A percentile compares a stretch with the other conserved stretches of the same genome.
phyloP scores from a whole-genome alignment of 64 coral and sea anemone genomes.

The Dendrophyllia cribrosa region DNA sequence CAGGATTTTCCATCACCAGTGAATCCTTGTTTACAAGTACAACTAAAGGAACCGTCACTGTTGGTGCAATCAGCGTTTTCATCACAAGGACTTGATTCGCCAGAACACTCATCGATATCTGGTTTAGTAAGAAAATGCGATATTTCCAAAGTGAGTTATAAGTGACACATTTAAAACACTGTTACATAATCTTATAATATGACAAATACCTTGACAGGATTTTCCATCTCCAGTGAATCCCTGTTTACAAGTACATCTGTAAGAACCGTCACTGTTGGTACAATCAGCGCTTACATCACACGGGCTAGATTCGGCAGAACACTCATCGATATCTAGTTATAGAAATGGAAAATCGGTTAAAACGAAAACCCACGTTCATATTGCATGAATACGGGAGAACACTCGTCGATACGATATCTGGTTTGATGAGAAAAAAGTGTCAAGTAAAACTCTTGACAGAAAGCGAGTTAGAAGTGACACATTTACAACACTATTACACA shows the following conservation, averaged over 20 bases:
- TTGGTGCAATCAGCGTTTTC: constrained; percentile 57
- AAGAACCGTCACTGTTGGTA: background rate
- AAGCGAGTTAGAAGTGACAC: too few relatives aligned
- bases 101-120: constrained; percentile 73
- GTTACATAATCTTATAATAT: too few relatives aligned
- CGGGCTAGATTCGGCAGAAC: background rate
- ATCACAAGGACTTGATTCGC: constrained; percentile 17
- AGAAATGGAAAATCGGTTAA: background rate
- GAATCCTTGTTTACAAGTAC: constrained; percentile 62
- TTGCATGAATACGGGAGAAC: background rate
- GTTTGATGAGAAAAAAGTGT: too few relatives aligned
- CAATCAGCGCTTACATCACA: constrained; percentile 18
- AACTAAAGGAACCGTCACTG: constrained; percentile 41
- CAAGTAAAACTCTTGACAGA: background rate
- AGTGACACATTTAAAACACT: too few relatives aligned
- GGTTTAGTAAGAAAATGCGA: too few relatives aligned
- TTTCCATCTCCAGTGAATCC: constrained; percentile 49
- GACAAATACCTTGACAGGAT: constrained; percentile 27
- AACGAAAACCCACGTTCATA: too few relatives aligned
- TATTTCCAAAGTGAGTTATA: too few relatives aligned
- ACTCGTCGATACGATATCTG: constrained; percentile 62
- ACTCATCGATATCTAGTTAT: constrained; percentile 4
- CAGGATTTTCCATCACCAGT: constrained; percentile 58
- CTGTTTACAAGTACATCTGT: constrained; percentile 6
- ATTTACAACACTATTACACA: too few relatives aligned